Evolutionary conservation across 2,797 vertebrate species (phyloP).

Genomic region (Oceanodroma leucorhoa): DNA sequence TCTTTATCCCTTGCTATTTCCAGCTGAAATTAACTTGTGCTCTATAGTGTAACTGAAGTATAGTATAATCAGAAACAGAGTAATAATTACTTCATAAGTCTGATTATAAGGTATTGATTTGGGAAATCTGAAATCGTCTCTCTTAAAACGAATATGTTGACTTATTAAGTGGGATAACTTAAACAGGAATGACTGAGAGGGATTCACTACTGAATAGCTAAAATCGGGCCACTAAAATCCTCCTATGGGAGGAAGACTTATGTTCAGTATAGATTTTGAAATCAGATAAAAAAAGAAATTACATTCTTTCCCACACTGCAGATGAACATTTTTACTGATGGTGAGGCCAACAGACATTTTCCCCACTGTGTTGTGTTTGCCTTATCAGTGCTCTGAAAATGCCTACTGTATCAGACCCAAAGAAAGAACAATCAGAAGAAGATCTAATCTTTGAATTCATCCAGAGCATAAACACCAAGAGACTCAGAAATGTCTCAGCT

Average conservation of each 20-base stretch:
- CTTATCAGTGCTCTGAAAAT: background rate
- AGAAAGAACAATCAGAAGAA: background rate
- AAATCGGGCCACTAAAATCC: background rate
- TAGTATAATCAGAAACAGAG: background rate
- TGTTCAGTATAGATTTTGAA: background rate
- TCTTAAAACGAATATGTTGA: background rate
- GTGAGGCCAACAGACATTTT: background rate
- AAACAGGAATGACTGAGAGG: background rate
- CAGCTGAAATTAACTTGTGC: background rate
- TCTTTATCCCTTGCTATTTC: background rate
- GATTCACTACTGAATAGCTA: background rate
- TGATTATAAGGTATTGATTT: background rate
- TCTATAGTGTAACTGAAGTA: background rate
- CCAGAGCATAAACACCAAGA: background rate
- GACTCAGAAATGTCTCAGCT: background rate
- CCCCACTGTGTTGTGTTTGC: background rate
- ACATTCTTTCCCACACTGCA: background rate
- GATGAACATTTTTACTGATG: background rate
- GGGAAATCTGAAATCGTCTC: background rate
- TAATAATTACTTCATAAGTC: background rate
- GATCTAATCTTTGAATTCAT: background rate
- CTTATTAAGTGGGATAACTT: background rate
- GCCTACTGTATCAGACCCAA: background rate
- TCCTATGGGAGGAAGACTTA: background rate
- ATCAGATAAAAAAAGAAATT: background rate